These are phyloP conservation scores for Myxocyprinus asiaticus DNA, from an alignment of 2,113 vertebrate genomes.

Conservation along the genomic window DNA sequence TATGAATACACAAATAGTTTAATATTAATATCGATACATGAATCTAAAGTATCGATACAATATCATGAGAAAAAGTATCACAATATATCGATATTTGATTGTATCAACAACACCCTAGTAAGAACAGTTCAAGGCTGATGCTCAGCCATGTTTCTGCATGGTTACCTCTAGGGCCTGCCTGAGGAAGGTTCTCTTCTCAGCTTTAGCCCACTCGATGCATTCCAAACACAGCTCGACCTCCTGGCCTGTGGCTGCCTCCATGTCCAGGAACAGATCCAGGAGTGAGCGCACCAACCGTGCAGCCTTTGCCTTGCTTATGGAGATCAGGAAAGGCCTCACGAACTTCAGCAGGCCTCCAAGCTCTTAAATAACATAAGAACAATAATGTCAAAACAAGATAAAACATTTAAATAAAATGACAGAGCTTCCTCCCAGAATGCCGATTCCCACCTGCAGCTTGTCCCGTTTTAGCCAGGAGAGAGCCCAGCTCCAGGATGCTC, in stretches of 20 bases:
- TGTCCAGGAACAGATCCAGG: constrained; percentile 95
- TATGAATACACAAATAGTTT: too few species aligned
- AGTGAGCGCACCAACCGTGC: constrained; percentile 93
- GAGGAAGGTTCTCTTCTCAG: constrained; percentile 97
- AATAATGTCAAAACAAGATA: background rate
- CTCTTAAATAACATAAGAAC: constrained; percentile 70
- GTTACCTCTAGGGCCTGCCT: constrained; percentile 95
- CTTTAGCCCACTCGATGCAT: constrained; percentile 98
- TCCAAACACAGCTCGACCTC: constrained; percentile 98
- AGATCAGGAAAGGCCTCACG: constrained; percentile 95
- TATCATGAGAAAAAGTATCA: too few species aligned
- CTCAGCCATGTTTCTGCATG: background rate
- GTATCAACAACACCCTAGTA: too few species aligned
- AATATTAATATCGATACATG: too few species aligned
- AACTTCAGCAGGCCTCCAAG: constrained; percentile 97
- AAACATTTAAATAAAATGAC: background rate
- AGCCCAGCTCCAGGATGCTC: constrained; percentile 96
- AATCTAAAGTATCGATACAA: too few species aligned
- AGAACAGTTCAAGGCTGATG: too few species aligned
- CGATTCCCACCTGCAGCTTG: constrained; percentile 89
- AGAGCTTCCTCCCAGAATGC: background rate
- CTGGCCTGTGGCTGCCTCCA: constrained; percentile 98
- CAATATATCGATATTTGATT: too few species aligned
- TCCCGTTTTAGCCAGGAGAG: constrained; percentile 93
- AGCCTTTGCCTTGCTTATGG: constrained; percentile 91